Conservation (phyloP, 2,113 vertebrate genomes). For the Parotia lawesii region DNA sequence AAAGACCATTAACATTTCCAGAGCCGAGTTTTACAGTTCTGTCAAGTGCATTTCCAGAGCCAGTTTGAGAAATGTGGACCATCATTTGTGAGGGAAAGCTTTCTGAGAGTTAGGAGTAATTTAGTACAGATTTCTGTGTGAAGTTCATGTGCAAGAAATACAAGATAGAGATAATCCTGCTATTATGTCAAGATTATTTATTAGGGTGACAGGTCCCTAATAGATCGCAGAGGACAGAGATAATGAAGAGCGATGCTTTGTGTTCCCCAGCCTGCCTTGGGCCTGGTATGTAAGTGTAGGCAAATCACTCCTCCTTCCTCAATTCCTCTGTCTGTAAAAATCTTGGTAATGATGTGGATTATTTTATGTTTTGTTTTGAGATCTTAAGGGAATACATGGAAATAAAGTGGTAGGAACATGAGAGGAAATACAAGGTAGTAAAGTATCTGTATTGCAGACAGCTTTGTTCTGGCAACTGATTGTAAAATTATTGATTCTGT, state of each 20-base stretch:
- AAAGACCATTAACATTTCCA: background rate
- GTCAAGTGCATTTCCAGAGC: background rate
- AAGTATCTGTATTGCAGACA: background rate
- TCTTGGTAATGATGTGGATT: background rate
- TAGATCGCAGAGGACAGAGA: background rate
- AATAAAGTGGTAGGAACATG: background rate
- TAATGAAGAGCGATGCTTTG: constrained; percentile 42
- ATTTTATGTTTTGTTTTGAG: background rate
- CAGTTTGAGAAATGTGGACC: background rate
- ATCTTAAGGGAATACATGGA: background rate
- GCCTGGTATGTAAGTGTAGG: background rate
- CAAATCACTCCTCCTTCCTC: background rate
- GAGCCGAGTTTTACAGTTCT: background rate
- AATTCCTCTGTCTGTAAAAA: background rate
- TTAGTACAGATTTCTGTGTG: background rate
- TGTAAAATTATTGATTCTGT: constrained; percentile 40
- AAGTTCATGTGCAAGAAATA: background rate
- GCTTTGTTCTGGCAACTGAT: background rate
- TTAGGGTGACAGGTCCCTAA: background rate
- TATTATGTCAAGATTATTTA: constrained; percentile 25
- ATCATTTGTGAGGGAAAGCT: background rate
- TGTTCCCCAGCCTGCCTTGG: background rate
- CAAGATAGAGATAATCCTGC: constrained; percentile 3
- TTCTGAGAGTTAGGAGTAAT: background rate
- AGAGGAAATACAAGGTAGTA: background rate